Evolutionary conservation across 2,888 invertebrate genomes (phyloP).

Genomic region (Latheticus oryzae): DNA sequence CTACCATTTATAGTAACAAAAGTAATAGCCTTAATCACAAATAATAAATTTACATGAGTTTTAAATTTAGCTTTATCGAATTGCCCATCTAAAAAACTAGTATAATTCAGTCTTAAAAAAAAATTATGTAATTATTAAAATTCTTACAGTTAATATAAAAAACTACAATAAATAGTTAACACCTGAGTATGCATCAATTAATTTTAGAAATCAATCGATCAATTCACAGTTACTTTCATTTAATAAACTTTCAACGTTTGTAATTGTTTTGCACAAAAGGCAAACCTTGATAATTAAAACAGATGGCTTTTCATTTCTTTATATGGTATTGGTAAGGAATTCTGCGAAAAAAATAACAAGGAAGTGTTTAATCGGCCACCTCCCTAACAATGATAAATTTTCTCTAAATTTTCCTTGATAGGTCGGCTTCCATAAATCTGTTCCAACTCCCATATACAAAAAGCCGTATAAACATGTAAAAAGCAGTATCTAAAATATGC

Average conservation of each 20-base stretch:
- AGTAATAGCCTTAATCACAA: no score
- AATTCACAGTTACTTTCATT: no score
- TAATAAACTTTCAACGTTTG: no score
- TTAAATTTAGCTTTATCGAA: no score
- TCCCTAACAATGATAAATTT: conserved; percentile 20
- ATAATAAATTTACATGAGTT: no score
- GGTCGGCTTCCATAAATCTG: conserved; percentile 28
- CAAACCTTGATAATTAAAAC: conserved; percentile 14
- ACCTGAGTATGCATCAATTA: conserved; percentile 7
- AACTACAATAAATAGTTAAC: background rate
- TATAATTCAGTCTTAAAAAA: no score
- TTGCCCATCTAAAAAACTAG: no score
- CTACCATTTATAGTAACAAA: no score
- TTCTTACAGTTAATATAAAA: background rate
- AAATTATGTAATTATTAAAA: no score
- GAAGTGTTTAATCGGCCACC: conserved; percentile 4
- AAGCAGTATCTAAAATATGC: conserved; percentile 35
- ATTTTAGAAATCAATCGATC: conserved; percentile 8
- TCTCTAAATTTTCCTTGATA: conserved; percentile 18
- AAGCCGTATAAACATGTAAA: conserved; percentile 35
- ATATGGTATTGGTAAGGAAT: no score
- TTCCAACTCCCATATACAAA: conserved; percentile 23
- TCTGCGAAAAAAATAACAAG: no score
- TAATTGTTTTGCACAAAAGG: conserved; percentile 6
- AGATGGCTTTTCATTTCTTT: no score